A percentile compares a stretch with the other conserved stretches of the same genome.
Evolutionary conservation across 1,140 invertebrate genomes (phyloP).

Genomic region (Onthophagus taurus): DNA sequence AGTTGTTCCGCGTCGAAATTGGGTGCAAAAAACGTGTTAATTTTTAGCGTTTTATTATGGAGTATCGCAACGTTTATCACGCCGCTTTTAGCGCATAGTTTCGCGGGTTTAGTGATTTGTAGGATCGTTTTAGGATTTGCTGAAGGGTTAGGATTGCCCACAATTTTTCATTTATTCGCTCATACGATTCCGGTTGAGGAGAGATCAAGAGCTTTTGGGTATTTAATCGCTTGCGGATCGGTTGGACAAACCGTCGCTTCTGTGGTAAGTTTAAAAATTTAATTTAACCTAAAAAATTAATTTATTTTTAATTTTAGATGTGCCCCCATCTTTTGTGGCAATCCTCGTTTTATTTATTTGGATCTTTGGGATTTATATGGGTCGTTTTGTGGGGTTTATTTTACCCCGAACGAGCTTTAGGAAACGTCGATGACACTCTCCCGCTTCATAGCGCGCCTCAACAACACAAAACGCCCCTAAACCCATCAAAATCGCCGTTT

Average conservation of each 20-base stretch:
- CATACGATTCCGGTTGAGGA: slow-evolving; percentile 65
- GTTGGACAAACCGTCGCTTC: slow-evolving; percentile 71
- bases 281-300: too few species aligned
- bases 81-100: slow-evolving; percentile 56
- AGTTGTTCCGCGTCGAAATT: slow-evolving; percentile 61
- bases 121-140: slow-evolving; percentile 63
- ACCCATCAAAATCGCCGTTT: too few species aligned
- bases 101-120: slow-evolving; percentile 52
- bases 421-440: slow-evolving; percentile 50
- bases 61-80: slow-evolving; percentile 66
- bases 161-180: slow-evolving; percentile 72
- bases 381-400: slow-evolving; percentile 55
- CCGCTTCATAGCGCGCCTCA: slow-evolving; percentile 53
- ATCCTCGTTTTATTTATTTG: slow-evolving; percentile 65
- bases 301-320: slow-evolving; percentile 36
- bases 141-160: slow-evolving; percentile 69
- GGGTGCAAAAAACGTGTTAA: slow-evolving; percentile 62
- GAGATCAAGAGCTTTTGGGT: slow-evolving; percentile 66
- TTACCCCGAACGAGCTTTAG: slow-evolving; percentile 46
- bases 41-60: slow-evolving; percentile 65
- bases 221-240: slow-evolving; percentile 63
- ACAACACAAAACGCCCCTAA: too few species aligned
- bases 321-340: slow-evolving; percentile 59
- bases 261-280: slow-evolving; percentile 52
- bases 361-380: slow-evolving; percentile 62